Evolutionary conservation across 2,888 invertebrate species (phyloP), one percentile per base, ranked within the genome.

Genomic region (Anorthoa munda): DNA sequence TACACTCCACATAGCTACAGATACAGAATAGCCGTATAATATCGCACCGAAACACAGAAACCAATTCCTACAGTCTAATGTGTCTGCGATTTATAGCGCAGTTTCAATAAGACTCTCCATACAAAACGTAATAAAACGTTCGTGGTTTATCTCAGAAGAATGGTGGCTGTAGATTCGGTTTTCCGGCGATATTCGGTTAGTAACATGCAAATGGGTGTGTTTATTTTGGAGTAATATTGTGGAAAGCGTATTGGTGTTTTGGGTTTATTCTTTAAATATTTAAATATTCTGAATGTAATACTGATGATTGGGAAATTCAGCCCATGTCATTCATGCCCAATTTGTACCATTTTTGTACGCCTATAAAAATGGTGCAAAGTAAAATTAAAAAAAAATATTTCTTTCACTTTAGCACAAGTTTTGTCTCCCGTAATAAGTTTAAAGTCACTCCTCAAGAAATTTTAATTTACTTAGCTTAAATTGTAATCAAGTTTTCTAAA

Each of bases 21-120:
- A 61, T 15, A 60, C 67, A 56, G 3, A 53, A 67, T 66, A 69
- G 18, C 39, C 39, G 79, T 56, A 80, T 82, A 77, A 75, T 75
- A 60, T 58, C 46, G 48, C n/a, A 67, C 51, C 65, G 53, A 72
- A 70, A 31, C 50, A 68, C 63, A 74, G 75, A 81, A 83, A 76
- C 75, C 82, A 80, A 85, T 81, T 81, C 85, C 81, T 82, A 82
- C 71, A 55, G 75, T 59, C 56, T 63, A 88, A 81, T 79, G 87
- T 87, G 73, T 58, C 83, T 83, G 87, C 88, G 79, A 88, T 88
- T 88, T 87, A 88, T 88, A 60, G 81, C 67, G 51, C 77, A 70
- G 75, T 84, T 81, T 83, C 85, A 84, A 88, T 86, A 83, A 84
- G 69, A 70, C 63, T 31, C 51, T 77, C 58, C 45, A 60, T 67